phyloP scores from a whole-genome alignment of 2,113 vertebrate species.

The Dicrurus megarhynchus region DNA sequence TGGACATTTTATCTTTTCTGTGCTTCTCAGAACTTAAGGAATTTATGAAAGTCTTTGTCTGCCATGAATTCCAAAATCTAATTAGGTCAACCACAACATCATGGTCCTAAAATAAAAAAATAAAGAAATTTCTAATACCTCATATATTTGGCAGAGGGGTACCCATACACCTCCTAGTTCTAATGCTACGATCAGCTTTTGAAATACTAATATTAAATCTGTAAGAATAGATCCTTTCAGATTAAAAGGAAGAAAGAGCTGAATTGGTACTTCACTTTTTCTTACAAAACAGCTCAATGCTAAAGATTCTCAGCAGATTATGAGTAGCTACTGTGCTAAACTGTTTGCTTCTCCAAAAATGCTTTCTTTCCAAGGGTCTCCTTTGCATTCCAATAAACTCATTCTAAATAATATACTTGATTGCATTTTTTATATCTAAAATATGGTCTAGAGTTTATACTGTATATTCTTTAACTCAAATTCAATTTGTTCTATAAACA shows the following conservation, averaged over 20 bases:
- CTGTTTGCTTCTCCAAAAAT: neutral
- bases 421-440: neutral
- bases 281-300: neutral
- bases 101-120: neutral
- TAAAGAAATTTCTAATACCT: neutral
- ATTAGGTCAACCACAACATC: neutral
- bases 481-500: slow-evolving; percentile 19
- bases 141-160: neutral
- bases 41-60: neutral
- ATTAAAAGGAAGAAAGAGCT: neutral
- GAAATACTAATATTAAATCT: neutral
- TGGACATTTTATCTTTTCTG: neutral
- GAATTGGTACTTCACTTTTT: neutral
- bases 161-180: neutral
- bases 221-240: neutral
- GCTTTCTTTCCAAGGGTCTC: neutral
- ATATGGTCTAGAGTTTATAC: neutral
- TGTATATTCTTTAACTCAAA: neutral
- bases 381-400: neutral
- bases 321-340: neutral
- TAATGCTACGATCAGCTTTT: neutral
- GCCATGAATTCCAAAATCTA: neutral
- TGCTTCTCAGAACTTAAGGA: neutral
- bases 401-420: neutral
- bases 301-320: neutral